Evolutionary conservation across 2,797 vertebrate genomes (phyloP).

Genomic region (Aselliscus stoliczkanus): DNA sequence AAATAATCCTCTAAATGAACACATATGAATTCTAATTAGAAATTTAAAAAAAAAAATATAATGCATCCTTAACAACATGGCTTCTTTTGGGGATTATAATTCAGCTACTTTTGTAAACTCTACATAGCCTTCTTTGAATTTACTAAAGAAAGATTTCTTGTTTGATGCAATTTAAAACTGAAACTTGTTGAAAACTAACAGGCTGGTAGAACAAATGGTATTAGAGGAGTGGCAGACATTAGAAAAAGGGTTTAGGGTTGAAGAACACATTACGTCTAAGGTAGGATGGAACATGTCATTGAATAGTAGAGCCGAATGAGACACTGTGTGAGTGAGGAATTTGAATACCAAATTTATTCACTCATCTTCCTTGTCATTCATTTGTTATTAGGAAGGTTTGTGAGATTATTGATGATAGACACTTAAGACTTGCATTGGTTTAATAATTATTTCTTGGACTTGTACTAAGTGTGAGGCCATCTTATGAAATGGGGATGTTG

Average conservation of each 20-base stretch:
- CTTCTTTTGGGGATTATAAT: not conserved
- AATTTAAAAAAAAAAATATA: not conserved
- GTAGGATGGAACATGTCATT: not conserved
- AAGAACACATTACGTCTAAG: not conserved
- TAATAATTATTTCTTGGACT: not conserved
- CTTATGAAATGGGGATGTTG: not conserved
- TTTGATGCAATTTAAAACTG: not conserved
- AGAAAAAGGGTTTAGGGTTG: not conserved
- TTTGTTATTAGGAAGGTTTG: not conserved
- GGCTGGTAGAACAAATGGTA: not conserved
- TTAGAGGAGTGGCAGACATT: not conserved
- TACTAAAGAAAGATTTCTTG: not conserved
- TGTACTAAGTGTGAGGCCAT: not conserved
- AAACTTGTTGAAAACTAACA: not conserved
- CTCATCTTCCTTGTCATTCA: not conserved
- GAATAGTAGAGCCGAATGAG: not conserved
- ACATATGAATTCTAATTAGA: not conserved
- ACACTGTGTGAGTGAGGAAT: not conserved
- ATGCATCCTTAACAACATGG: not conserved
- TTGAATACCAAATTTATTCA: not conserved
- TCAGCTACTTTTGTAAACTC: not conserved
- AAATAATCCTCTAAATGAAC: not conserved
- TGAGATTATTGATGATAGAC: not conserved
- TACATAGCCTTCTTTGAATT: not conserved
- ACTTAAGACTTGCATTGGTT: not conserved